These are phyloP conservation scores for Temnothorax longispinosus DNA, from an alignment of 1,140 invertebrate species.

Conservation along the genomic window DNA sequence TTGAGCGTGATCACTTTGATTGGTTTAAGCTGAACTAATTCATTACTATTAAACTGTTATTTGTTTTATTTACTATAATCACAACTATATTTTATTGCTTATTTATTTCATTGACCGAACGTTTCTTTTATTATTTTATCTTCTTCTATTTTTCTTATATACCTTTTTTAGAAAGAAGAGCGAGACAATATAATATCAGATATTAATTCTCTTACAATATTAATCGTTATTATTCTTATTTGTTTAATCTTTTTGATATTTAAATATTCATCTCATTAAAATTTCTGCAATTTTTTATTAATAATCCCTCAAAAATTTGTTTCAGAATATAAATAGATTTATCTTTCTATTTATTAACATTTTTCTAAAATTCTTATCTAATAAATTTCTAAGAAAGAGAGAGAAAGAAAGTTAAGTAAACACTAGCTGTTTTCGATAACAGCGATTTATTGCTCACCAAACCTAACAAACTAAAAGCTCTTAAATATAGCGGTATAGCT, in stretches of 20 bases:
- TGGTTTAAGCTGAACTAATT: too few relatives aligned
- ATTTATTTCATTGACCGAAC: not conserved
- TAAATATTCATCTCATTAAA: not conserved
- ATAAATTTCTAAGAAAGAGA: not conserved
- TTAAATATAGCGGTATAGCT: constrained; percentile 43
- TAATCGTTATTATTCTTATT: not conserved
- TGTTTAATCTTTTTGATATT: not conserved
- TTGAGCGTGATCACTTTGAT: not conserved
- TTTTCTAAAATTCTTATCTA: not conserved
- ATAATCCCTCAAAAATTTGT: not conserved
- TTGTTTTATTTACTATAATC: not conserved
- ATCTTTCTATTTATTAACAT: not conserved
- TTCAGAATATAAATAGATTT: not conserved
- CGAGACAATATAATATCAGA: not conserved
- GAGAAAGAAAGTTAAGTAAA: not conserved
- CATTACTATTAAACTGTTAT: not conserved
- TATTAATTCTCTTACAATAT: not conserved
- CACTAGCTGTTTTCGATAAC: constrained; percentile 33
- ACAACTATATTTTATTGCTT: too few relatives aligned
- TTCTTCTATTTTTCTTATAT: not conserved
- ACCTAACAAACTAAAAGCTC: constrained; percentile 53
- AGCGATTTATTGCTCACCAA: constrained; percentile 35
- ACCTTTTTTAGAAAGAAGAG: not conserved
- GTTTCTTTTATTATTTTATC: not conserved
- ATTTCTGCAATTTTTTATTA: not conserved